A percentile compares a stretch with the other conserved stretches of the same genome.
phyloP scores from a whole-genome alignment of 1,140 invertebrate species.

The Atta cephalotes region DNA sequence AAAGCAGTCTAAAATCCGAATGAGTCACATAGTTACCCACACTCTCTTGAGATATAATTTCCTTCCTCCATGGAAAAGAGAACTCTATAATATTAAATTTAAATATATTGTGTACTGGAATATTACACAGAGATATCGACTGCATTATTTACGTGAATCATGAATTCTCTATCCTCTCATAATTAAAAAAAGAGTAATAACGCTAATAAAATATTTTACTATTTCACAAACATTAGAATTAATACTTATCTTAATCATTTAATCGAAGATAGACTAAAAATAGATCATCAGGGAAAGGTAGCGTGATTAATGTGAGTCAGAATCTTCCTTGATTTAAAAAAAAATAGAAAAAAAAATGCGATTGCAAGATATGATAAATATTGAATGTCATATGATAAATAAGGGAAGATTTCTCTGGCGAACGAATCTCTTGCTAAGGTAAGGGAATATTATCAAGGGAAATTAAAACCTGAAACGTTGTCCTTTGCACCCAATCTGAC shows the following conservation, averaged over 20 bases:
- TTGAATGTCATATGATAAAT: not conserved
- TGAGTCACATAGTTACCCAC: slow-evolving; percentile 62
- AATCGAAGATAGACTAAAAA: not conserved
- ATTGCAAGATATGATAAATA: not conserved
- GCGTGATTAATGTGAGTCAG: not conserved
- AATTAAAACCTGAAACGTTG: not conserved
- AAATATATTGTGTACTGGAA: not conserved
- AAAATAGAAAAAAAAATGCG: not conserved
- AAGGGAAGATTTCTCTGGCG: not conserved
- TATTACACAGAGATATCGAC: not conserved
- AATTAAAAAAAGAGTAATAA: not conserved
- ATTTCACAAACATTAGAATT: not conserved
- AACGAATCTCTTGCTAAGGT: not conserved
- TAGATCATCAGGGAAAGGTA: not conserved
- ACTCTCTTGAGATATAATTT: not conserved
- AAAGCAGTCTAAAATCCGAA: slow-evolving; percentile 42
- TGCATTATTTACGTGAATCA: not conserved
- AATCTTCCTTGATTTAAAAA: not conserved
- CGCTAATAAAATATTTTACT: not conserved
- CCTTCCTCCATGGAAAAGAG: not conserved
- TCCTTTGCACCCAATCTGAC: slow-evolving; percentile 13
- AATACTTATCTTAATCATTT: slow-evolving; percentile 19
- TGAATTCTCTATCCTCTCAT: not conserved
- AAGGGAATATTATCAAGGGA: not conserved
- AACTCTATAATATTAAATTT: not conserved